Base-by-base conservation (phyloP, 2,888 invertebrate genomes). In the Amblyjoppa fuscipennis region DNA sequence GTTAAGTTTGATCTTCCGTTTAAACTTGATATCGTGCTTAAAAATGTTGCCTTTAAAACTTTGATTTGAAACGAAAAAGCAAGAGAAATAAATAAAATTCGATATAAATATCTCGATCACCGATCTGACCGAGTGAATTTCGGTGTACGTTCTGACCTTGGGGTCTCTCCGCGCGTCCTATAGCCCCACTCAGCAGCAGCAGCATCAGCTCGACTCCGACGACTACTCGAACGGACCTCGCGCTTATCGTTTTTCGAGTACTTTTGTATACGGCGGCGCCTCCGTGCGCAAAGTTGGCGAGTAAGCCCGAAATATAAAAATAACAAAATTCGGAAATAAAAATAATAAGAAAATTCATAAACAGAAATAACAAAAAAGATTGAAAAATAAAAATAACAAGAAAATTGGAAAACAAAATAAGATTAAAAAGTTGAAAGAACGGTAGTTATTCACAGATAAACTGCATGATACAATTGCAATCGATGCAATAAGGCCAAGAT, bases 201-300 rank as follows among this genome's bases (percentile, higher is more conserved):
- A 20, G 53, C 56, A 56, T 25, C 56, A 25, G 25, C 56, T 56
- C 20, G 25, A 56, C 56, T 25, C 56, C 56, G 25, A 56, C 56
- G 56, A 56, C 56, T 56, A 20, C 56, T 56, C 56, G 56, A 20
- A 56, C n/a, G 5, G 34, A 34, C 0, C 56, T 56, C 20, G 25
- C 7, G 56, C 20, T 56, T 56, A 25, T 56, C 56, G 56, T 56
- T 56, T 56, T 5, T 56, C 56, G 56, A 56, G 56, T 56, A 9
- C 56, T 25, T 20, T 25, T 25, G 56, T 9, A 1, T 25, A 25
- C 56, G 20, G 3, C 56, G 56, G 41, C 41, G 41, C 7, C 41
- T 20, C 56, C 25, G 56, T 56, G 56, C 25, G 56, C 25, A 25
- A 56, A 56, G 20, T 56, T 56, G 56, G 6, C 56, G 9, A 56